phyloP scores from a whole-genome alignment of 2,797 vertebrate genomes.

The Tiaroga cobitis region DNA sequence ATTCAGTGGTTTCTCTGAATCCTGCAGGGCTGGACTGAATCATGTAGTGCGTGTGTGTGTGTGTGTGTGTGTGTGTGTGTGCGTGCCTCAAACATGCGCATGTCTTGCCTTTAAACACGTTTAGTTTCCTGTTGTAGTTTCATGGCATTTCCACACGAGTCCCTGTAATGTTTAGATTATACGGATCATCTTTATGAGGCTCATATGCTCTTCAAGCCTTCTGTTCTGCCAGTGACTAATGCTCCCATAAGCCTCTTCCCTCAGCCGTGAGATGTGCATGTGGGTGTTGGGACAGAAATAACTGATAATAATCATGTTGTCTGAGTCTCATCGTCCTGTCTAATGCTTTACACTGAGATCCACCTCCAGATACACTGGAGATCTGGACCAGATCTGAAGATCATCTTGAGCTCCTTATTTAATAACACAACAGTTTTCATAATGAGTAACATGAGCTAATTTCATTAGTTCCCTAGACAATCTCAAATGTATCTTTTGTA shows the following conservation, averaged over 20 bases:
- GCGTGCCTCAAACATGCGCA: background rate
- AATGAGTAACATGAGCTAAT: background rate
- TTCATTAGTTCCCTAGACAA: background rate
- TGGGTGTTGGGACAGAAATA: constrained; percentile 40
- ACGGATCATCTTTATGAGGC: background rate
- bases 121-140: background rate
- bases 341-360: background rate
- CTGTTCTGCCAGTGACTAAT: constrained; percentile 27
- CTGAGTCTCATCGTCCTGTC: background rate
- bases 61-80: background rate
- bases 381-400: background rate
- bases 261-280: constrained; percentile 7
- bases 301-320: constrained; percentile 32
- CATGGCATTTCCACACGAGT: background rate
- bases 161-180: background rate
- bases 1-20: too few species aligned
- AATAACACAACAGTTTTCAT: background rate
- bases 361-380: background rate
- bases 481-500: too few species aligned
- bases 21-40: background rate
- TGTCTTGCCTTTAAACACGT: background rate
- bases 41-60: too few species aligned
- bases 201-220: background rate
- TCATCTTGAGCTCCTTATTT: background rate
- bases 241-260: constrained; percentile 3